Conservation (phyloP, 2,113 vertebrate species). For the Neolamprologus ventralis region DNA sequence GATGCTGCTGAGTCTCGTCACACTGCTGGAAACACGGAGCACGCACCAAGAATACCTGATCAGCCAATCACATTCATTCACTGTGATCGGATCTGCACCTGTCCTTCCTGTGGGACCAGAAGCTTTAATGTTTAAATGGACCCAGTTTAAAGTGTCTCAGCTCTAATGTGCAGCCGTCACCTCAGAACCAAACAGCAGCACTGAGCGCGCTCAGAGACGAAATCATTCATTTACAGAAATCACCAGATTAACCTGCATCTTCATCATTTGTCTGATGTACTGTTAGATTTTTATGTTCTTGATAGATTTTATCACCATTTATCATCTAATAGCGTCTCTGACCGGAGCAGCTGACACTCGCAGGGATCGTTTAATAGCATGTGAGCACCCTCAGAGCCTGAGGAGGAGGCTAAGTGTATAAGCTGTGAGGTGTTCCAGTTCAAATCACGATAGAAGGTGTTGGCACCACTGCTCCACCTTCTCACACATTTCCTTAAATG, state of each 20-base stretch:
- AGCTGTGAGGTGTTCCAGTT: neutral
- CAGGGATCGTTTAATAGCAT: neutral
- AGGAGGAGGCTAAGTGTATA: neutral
- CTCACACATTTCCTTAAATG: neutral
- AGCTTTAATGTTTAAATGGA: neutral
- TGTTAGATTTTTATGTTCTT: neutral
- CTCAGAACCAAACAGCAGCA: neutral
- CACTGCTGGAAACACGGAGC: too few species aligned
- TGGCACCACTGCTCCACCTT: neutral
- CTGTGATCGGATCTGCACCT: neutral
- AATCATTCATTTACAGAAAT: neutral
- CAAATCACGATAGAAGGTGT: neutral
- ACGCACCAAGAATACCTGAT: neutral
- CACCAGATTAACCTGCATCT: neutral
- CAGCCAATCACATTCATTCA: neutral
- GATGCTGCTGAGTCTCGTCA: too few species aligned
- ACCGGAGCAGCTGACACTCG: fast-evolving
- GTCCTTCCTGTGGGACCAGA: neutral
- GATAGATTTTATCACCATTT: neutral
- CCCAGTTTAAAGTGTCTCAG: neutral
- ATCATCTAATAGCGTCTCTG: neutral
- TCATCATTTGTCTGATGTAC: neutral
- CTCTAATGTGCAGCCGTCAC: neutral
- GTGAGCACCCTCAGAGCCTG: neutral
- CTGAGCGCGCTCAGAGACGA: neutral